Evolutionary conservation across 1,140 invertebrate species (phyloP).

Genomic region (Diorhabda elongata): DNA sequence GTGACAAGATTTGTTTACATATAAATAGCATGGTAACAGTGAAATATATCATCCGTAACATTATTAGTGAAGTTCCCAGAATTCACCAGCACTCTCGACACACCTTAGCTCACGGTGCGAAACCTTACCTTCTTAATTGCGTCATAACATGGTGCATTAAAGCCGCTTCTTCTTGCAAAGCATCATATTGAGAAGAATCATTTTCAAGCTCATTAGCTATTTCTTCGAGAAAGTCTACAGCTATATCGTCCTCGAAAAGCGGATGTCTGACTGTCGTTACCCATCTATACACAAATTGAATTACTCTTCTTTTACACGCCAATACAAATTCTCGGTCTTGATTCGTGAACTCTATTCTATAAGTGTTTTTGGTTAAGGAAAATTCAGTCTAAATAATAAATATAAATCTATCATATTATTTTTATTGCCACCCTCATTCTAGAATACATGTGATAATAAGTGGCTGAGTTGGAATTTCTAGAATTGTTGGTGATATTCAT

Average conservation of each 20-base stretch:
- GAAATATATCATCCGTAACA: no score
- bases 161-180: slow-evolving; percentile 60
- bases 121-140: slow-evolving; percentile 52
- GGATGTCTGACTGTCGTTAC: slow-evolving; percentile 65
- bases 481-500: no score
- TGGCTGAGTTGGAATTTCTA: no score
- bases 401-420: no score
- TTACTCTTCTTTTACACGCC: slow-evolving; percentile 69
- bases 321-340: slow-evolving; percentile 70
- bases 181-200: slow-evolving; percentile 52
- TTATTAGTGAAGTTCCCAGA: no score
- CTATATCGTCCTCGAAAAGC: slow-evolving; percentile 69
- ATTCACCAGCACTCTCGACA: no score
- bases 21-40: no score
- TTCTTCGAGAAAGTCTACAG: slow-evolving; percentile 72
- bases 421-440: neutral
- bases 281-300: slow-evolving; percentile 79
- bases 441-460: no score
- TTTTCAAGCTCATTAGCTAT: slow-evolving; percentile 64
- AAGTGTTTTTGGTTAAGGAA: slow-evolving; percentile 54
- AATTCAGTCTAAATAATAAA: slow-evolving; percentile 10
- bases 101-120: no score
- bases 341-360: slow-evolving; percentile 56
- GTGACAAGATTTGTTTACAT: no score
- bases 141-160: slow-evolving; percentile 66